Evolutionary conservation across 2,888 invertebrate species (phyloP).

Genomic region (Eumacrocentrus americanus): DNA sequence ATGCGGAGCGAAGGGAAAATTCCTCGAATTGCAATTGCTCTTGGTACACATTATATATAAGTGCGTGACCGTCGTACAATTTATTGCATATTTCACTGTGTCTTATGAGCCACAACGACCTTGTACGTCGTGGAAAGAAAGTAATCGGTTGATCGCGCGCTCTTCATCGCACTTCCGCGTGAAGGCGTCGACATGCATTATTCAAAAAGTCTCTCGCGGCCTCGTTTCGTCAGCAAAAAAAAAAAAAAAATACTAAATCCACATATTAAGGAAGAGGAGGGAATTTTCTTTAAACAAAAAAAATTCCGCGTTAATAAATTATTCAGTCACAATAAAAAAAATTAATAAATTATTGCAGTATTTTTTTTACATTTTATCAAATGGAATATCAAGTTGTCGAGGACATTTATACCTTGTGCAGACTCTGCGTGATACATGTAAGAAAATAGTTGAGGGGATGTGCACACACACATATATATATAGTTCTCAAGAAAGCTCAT

Average conservation of each 20-base stretch:
- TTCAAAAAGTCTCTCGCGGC: too few relatives aligned
- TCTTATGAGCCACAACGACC: background rate
- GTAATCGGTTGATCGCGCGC: background rate
- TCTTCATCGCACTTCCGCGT: background rate
- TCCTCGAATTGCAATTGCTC: background rate
- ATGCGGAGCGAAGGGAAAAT: constrained; percentile 2
- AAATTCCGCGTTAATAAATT: background rate
- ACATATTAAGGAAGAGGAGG: too few relatives aligned
- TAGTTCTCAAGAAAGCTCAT: too few relatives aligned
- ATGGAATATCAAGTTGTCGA: background rate
- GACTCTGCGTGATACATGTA: too few relatives aligned
- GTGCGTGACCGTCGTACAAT: background rate
- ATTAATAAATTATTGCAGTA: background rate
- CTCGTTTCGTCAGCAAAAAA: too few relatives aligned
- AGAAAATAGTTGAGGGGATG: too few relatives aligned
- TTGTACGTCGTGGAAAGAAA: background rate
- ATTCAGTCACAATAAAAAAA: background rate
- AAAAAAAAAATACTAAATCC: too few relatives aligned
- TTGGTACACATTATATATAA: background rate
- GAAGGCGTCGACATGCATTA: too few relatives aligned
- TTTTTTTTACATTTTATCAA: background rate
- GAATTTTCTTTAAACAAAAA: too few relatives aligned
- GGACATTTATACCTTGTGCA: too few relatives aligned
- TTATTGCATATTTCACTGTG: background rate
- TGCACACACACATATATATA: too few relatives aligned